Conservation (phyloP, 2,888 invertebrate genomes). For the Caenorhabditis sp. region DNA sequence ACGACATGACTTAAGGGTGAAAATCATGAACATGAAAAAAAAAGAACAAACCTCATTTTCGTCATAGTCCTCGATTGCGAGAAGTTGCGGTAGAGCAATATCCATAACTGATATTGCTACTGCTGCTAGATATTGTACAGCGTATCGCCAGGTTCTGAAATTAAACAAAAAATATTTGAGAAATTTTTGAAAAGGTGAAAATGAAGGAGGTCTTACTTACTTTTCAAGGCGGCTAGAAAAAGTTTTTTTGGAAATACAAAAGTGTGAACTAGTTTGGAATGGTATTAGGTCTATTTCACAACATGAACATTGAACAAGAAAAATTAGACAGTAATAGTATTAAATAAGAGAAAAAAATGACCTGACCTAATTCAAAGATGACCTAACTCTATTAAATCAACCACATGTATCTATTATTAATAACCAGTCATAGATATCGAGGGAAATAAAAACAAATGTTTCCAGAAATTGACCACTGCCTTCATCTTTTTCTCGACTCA, state of each 20-base stretch:
- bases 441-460: neutral
- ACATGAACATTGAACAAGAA: too few species aligned
- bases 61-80: constrained; percentile 42
- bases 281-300: too few species aligned
- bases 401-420: neutral
- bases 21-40: neutral
- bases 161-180: neutral
- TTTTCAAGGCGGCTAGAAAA: too few species aligned
- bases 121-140: neutral
- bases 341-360: neutral
- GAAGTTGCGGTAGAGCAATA: constrained; percentile 37
- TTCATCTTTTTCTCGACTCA: constrained; percentile 1
- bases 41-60: constrained; percentile 35
- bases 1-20: neutral
- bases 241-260: too few species aligned
- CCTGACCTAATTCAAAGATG: neutral
- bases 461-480: neutral
- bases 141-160: neutral
- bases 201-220: neutral
- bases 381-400: neutral
- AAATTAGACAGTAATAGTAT: too few species aligned
- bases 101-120: constrained; percentile 13
- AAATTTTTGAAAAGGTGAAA: constrained; percentile 1
- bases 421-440: neutral
- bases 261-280: too few species aligned